phyloP scores from a whole-genome alignment of 2,113 vertebrate genomes.

The Scomber japonicus region DNA sequence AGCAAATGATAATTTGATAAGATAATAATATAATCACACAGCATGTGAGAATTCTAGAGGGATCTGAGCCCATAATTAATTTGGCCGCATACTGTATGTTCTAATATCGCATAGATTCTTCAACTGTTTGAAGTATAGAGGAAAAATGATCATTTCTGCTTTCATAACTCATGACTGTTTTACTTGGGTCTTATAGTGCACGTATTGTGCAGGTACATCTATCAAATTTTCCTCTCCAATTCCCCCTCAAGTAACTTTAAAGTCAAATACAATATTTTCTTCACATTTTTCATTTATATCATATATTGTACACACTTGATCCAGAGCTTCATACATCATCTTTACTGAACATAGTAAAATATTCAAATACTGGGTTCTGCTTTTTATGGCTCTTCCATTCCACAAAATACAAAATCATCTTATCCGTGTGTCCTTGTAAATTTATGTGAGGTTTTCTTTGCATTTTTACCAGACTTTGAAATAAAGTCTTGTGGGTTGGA shows the following conservation, averaged over 20 bases:
- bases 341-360: background rate
- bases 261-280: background rate
- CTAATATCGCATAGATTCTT: conserved; percentile 21
- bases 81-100: conserved; percentile 32
- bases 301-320: background rate
- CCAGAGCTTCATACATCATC: background rate
- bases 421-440: background rate
- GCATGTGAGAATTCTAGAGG: conserved; percentile 49
- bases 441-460: conserved; percentile 14
- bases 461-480: conserved; percentile 31
- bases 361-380: background rate
- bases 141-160: background rate
- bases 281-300: background rate
- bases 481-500: conserved; percentile 40
- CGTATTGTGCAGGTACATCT: background rate
- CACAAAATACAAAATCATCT: background rate
- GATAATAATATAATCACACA: conserved; percentile 61
- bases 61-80: conserved; percentile 61
- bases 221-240: background rate
- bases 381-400: background rate
- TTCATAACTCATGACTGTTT: conserved; percentile 6
- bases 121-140: conserved; percentile 11
- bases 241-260: background rate
- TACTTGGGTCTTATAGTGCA: background rate
- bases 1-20: conserved; percentile 66